phyloP scores from a whole-genome alignment of 1,140 invertebrate genomes.

The Sycophila sp. region DNA sequence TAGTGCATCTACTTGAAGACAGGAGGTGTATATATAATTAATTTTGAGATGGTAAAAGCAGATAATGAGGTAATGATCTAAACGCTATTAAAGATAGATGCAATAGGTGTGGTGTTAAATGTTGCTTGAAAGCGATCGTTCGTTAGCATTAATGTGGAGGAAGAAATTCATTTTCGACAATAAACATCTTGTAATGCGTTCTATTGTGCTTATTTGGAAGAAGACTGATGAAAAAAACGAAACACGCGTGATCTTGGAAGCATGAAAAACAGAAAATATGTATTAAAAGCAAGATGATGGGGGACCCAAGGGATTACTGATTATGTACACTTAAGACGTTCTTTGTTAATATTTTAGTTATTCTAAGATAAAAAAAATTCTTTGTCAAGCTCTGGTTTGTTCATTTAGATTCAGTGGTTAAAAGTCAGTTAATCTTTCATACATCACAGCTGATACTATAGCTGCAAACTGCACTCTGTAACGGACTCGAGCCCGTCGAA shows the following conservation, averaged over 20 bases:
- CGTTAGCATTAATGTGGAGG: constrained; percentile 44
- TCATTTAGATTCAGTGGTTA: constrained; percentile 20
- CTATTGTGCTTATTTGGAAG: constrained; percentile 6
- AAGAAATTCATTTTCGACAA: neutral
- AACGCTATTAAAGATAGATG: constrained; percentile 16
- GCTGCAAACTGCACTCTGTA: constrained; percentile 65
- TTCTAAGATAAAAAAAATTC: constrained; percentile 26
- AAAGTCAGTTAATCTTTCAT: constrained; percentile 51
- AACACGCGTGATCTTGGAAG: constrained; percentile 45
- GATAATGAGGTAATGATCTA: constrained; percentile 38
- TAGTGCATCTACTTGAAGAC: constrained; percentile 16
- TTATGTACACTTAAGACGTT: constrained; percentile 58
- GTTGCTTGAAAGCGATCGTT: constrained; percentile 48
- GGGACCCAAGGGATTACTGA: constrained; percentile 38
- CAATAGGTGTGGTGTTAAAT: constrained; percentile 40
- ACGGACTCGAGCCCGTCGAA: constrained; percentile 57
- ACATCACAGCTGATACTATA: constrained; percentile 59
- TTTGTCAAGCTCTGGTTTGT: constrained; percentile 9
- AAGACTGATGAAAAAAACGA: constrained; percentile 33
- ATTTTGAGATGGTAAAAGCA: constrained; percentile 40
- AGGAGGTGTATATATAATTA: constrained; percentile 7
- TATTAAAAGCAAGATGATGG: constrained; percentile 42
- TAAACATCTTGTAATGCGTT: constrained; percentile 4
- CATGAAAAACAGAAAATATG: constrained; percentile 51
- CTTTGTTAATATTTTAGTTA: constrained; percentile 51